A percentile compares a stretch with the other conserved stretches of the same genome.
Evolutionary conservation across 2,888 invertebrate species (phyloP).

Genomic region (Drosophila pseudotakahashii): DNA sequence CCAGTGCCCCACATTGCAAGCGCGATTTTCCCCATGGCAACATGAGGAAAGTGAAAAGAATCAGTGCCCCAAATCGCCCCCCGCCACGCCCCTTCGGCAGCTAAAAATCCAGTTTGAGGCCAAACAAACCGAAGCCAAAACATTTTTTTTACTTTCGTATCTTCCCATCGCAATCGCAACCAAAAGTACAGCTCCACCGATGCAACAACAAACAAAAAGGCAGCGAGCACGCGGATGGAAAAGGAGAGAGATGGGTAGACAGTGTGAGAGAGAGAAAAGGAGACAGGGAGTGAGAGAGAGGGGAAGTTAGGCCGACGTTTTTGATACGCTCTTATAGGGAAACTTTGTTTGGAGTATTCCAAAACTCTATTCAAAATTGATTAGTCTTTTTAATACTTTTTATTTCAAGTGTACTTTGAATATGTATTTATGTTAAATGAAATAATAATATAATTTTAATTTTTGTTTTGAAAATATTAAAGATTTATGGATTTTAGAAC

Average conservation of each 20-base stretch:
- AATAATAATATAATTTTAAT: no score
- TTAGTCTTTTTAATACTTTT: no score
- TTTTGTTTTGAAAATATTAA: no score
- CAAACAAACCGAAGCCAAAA: constrained; percentile 69
- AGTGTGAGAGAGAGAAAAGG: background rate
- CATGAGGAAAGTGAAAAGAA: constrained; percentile 66
- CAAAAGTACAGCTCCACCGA: constrained; percentile 72
- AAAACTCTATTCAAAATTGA: no score
- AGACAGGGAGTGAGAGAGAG: constrained; percentile 1
- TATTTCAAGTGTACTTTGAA: no score
- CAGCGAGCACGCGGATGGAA: constrained; percentile 20
- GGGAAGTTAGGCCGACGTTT: constrained; percentile 37
- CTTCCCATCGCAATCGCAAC: constrained; percentile 53
- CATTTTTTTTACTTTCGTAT: constrained; percentile 59
- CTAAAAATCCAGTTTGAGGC: constrained; percentile 69
- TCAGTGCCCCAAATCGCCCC: constrained; percentile 45
- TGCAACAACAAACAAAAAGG: constrained; percentile 49
- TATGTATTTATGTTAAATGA: no score
- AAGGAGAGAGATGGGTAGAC: constrained; percentile 2
- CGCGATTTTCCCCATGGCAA: constrained; percentile 49
- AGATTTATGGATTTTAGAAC: no score
- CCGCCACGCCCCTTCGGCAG: constrained; percentile 29
- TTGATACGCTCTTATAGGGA: constrained; percentile 36
- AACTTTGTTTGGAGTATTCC: background rate
- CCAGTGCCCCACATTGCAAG: constrained; percentile 47